Percentiles rank a stretch among this genome's conserved stretches.
These are phyloP conservation scores for Phrynocephalus forsythii DNA, from an alignment of 2,797 vertebrate species.

Conservation along the genomic window DNA sequence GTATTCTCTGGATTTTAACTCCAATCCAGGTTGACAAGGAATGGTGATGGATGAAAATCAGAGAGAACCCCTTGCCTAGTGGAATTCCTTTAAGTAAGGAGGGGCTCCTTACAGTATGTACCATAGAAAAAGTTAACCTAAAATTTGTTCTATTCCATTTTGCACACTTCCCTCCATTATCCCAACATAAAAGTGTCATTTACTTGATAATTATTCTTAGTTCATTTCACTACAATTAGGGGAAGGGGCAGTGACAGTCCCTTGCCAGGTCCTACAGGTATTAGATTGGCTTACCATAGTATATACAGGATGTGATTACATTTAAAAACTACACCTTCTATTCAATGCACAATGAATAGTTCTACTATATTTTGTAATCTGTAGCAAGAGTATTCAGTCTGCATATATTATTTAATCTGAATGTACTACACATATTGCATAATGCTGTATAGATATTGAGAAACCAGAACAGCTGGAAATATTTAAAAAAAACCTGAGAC, in stretches of 20 bases:
- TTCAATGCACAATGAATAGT: too few species aligned
- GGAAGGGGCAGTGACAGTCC: neutral
- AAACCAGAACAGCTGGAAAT: neutral
- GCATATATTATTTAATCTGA: neutral
- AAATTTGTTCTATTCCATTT: neutral
- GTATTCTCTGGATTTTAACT: too few species aligned
- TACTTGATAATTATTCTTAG: neutral
- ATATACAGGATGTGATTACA: neutral
- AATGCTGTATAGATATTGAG: too few species aligned
- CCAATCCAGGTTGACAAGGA: too few species aligned
- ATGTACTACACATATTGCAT: neutral
- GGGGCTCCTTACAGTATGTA: neutral
- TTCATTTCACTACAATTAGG: neutral
- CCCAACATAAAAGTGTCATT: neutral
- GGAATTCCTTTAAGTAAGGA: too few species aligned
- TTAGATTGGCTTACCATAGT: neutral
- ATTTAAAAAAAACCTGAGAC: neutral
- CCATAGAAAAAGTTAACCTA: slow-evolving; percentile 1
- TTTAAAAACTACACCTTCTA: neutral
- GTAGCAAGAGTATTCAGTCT: neutral
- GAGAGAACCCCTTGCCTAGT: too few species aligned
- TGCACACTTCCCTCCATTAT: neutral
- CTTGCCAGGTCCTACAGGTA: too few species aligned
- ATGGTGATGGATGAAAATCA: too few species aligned
- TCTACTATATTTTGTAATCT: too few species aligned